Evolutionary conservation across 2,797 vertebrate genomes (phyloP).

Genomic region (Syndactyla subalaris): DNA sequence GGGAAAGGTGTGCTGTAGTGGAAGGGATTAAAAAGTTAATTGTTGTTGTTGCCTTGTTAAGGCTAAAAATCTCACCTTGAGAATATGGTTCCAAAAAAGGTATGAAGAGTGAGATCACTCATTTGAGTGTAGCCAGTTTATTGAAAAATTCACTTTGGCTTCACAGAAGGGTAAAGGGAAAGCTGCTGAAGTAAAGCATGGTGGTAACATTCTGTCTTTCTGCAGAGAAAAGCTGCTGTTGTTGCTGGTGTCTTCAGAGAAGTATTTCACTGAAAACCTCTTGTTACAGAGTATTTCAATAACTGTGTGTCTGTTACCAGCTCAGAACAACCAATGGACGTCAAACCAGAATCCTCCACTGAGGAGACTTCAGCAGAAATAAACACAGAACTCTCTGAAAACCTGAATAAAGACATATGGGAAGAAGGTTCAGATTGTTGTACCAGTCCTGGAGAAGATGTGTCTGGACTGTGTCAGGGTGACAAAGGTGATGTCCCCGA

Average conservation of each 20-base stretch:
- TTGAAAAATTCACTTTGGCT: neutral
- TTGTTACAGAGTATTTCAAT: neutral
- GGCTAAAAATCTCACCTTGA: constrained; percentile 28
- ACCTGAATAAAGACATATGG: neutral
- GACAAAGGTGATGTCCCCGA: constrained; percentile 39
- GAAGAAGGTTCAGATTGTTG: constrained; percentile 49
- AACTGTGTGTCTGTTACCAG: constrained; percentile 30
- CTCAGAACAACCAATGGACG: constrained; percentile 14
- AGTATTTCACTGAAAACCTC: neutral
- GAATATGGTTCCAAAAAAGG: neutral
- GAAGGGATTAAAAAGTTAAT: neutral
- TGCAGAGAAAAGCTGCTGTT: neutral
- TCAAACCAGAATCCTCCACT: neutral
- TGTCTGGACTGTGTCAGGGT: constrained; percentile 22
- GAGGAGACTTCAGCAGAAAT: neutral
- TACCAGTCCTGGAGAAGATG: constrained; percentile 47
- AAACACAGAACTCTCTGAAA: neutral
- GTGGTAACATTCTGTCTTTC: neutral
- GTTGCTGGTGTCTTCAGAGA: neutral
- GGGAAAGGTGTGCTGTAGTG: neutral
- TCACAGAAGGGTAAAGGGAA: neutral
- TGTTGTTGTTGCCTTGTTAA: neutral
- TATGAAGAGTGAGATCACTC: neutral
- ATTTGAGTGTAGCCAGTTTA: neutral
- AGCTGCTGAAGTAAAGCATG: neutral